Percentiles rank a stretch among this genome's conserved stretches.
Evolutionary conservation across 2,113 vertebrate species (phyloP).

Genomic region (Tonatia bakeri): DNA sequence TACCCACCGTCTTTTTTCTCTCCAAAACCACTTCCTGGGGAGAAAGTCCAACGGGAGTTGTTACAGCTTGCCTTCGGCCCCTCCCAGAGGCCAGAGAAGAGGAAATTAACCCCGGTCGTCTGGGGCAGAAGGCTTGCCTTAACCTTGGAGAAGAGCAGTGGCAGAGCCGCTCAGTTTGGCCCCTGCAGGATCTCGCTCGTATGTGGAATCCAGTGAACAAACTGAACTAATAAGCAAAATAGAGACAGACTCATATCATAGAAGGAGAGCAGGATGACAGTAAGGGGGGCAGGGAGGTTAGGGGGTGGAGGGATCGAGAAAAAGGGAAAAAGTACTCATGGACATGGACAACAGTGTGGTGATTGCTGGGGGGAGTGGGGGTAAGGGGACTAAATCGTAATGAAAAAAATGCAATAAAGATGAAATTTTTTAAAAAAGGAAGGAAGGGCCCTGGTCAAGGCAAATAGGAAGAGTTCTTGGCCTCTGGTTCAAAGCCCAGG

Average conservation of each 20-base stretch:
- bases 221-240: too few relatives aligned
- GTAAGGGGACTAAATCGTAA: too few relatives aligned
- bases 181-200: background rate
- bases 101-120: conserved; percentile 28
- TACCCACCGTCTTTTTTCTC: background rate
- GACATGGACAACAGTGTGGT: too few relatives aligned
- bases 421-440: too few relatives aligned
- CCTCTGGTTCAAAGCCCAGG: background rate
- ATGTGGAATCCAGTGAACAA: too few relatives aligned
- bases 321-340: too few relatives aligned
- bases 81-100: conserved; percentile 31
- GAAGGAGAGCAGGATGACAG: too few relatives aligned
- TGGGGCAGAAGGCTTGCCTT: background rate
- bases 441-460: background rate
- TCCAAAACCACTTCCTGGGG: conserved; percentile 58
- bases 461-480: background rate
- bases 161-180: background rate
- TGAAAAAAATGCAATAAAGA: too few relatives aligned
- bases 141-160: background rate
- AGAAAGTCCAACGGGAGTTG: conserved; percentile 57
- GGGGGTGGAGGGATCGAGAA: too few relatives aligned
- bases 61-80: conserved; percentile 46
- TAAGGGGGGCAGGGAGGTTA: too few relatives aligned
- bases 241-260: too few relatives aligned
- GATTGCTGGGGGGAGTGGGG: too few relatives aligned